Evolutionary conservation across 2,113 vertebrate genomes (phyloP).

Genomic region (Pedionomus torquatus): DNA sequence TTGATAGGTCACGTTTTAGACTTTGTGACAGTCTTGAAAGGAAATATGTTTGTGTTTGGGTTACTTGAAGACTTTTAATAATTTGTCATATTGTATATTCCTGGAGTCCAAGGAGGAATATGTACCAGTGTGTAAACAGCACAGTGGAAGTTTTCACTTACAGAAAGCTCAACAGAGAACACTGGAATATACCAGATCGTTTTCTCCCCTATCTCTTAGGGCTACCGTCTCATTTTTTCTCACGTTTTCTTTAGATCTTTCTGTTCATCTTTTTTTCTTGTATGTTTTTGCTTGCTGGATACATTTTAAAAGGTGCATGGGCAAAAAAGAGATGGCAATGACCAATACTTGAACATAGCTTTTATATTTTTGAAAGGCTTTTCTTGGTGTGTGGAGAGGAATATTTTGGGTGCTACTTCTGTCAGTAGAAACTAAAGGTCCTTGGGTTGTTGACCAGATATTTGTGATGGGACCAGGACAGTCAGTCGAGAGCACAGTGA

Average conservation of each 20-base stretch:
- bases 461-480: background rate
- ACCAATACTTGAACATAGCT: background rate
- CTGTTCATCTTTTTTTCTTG: background rate
- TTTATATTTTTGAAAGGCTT: background rate
- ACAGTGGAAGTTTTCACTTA: background rate
- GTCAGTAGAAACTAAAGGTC: background rate
- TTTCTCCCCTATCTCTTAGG: fast-evolving
- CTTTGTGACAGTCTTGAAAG: background rate
- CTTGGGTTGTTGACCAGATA: background rate
- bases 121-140: background rate
- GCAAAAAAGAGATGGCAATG: background rate
- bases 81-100: background rate
- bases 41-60: background rate
- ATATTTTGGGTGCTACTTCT: background rate
- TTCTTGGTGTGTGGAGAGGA: background rate
- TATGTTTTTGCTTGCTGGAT: background rate
- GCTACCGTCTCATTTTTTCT: background rate
- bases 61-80: background rate
- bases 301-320: background rate
- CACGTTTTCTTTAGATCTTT: background rate
- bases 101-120: background rate
- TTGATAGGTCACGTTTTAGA: background rate
- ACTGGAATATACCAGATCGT: background rate
- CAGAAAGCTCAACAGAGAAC: background rate
- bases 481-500: background rate